phyloP scores from a whole-genome alignment of 2,113 vertebrate species.

The Ginglymostoma cirratum region DNA sequence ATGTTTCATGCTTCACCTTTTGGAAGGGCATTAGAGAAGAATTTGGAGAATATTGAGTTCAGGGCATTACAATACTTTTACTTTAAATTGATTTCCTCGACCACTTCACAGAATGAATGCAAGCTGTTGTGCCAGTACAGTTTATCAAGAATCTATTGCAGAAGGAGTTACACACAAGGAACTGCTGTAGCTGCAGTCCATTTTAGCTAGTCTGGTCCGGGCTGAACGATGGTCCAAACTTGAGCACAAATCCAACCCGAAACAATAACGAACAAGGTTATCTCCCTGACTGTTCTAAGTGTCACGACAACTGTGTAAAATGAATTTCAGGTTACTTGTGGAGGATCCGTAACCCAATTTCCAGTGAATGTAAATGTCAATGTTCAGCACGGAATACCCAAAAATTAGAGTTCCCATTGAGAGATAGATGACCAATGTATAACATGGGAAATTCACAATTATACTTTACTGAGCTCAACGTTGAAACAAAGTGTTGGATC shows the following conservation, averaged over 20 bases:
- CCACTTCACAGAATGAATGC: not conserved
- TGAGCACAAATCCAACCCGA: not conserved
- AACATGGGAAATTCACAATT: not conserved
- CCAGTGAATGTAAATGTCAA: not conserved
- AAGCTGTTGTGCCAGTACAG: not conserved
- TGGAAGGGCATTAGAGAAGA: not conserved
- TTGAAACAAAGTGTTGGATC: not conserved
- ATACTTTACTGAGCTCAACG: not conserved
- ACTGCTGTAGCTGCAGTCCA: conserved; percentile 19
- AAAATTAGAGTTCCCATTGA: not conserved
- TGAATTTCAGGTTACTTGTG: not conserved
- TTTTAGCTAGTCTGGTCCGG: not conserved
- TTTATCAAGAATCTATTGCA: not conserved
- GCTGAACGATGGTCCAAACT: not conserved
- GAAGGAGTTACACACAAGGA: not conserved
- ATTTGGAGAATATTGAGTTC: not conserved
- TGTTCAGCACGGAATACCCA: not conserved
- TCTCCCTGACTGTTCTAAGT: not conserved
- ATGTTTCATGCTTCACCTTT: not conserved
- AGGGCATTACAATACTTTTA: not conserved
- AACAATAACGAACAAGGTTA: not conserved
- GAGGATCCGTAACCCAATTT: not conserved
- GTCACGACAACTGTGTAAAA: not conserved
- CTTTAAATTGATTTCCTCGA: not conserved
- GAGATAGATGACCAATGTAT: not conserved